A percentile compares a stretch with the other conserved stretches of the same genome.
Evolutionary conservation across 2,797 vertebrate species (phyloP).

Genomic region (Lacerta viridis): DNA sequence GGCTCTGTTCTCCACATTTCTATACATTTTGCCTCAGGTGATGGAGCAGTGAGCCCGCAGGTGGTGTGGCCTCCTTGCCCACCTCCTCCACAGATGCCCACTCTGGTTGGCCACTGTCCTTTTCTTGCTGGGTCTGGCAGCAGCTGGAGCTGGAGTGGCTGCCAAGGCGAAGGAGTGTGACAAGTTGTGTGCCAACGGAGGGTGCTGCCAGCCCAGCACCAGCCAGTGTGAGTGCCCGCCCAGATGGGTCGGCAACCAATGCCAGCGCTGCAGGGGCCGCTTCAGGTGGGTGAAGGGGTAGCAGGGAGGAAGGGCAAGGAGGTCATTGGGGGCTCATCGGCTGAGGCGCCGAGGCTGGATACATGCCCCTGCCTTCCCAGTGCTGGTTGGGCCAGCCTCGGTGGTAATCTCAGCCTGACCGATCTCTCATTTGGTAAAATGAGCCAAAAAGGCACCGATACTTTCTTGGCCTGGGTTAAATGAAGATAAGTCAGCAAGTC

Average conservation of each 20-base stretch:
- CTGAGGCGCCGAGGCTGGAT: no score
- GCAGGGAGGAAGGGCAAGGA: rapidly evolving
- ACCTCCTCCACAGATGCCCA: neutral
- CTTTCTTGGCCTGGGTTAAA: no score
- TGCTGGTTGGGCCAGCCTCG: no score
- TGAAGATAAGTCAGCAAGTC: neutral
- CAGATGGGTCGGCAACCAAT: constrained; percentile 96
- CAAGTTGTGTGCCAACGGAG: constrained; percentile 93
- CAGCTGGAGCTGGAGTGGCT: constrained; percentile 69
- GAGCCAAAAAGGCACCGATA: no score
- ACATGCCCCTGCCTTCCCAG: no score
- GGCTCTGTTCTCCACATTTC: constrained; percentile 1
- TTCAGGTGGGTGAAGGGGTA: constrained; percentile 84
- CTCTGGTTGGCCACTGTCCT: constrained; percentile 50
- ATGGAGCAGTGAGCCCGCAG: constrained; percentile 56
- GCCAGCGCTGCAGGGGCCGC: constrained; percentile 97
- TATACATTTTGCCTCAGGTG: constrained; percentile 57
- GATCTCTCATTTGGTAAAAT: neutral
- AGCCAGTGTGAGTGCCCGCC: constrained; percentile 90
- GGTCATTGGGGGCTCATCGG: no score
- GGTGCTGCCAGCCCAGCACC: constrained; percentile 87
- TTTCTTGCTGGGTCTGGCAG: constrained; percentile 68
- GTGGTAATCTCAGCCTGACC: neutral
- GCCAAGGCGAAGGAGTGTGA: constrained; percentile 91
- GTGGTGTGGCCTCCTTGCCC: constrained; percentile 56